phyloP scores from a whole-genome alignment of 23 tunicate genomes.

The Trididemnum clinides region DNA sequence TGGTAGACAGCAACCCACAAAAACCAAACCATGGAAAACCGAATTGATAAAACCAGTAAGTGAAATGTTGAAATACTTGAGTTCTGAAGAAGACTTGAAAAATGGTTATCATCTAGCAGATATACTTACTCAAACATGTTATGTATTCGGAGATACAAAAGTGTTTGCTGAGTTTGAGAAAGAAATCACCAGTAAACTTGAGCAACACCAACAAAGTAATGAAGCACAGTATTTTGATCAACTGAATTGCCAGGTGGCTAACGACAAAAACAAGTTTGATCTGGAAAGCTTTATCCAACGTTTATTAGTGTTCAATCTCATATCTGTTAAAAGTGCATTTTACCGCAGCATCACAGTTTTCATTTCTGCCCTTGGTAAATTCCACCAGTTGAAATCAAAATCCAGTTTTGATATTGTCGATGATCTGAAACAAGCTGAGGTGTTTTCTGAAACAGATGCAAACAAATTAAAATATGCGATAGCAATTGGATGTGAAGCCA shows the following conservation, averaged over 20 bases:
- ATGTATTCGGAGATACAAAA: not conserved
- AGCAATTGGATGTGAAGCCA: not conserved
- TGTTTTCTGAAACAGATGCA: not conserved
- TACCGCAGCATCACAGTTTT: not conserved
- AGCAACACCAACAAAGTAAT: too few species aligned
- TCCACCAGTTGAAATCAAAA: not conserved
- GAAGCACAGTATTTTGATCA: too few species aligned
- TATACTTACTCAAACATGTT: slow-evolving; percentile 3
- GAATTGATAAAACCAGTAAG: not conserved
- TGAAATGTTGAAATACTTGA: not conserved
- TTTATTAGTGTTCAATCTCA: too few species aligned
- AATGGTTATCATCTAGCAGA: not conserved
- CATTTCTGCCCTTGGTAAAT: not conserved
- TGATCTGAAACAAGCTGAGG: not conserved
- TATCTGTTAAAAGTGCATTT: not conserved
- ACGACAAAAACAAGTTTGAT: too few species aligned
- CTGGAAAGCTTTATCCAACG: too few species aligned
- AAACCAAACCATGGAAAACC: not conserved
- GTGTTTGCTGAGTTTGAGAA: not conserved
- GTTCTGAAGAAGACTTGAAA: not conserved
- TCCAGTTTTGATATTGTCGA: not conserved
- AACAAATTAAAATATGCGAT: not conserved
- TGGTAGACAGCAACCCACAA: not conserved
- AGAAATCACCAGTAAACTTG: not conserved
- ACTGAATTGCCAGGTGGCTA: too few species aligned